Percentiles rank a stretch among this genome's conserved stretches.
Evolutionary conservation across 2,113 vertebrate species (phyloP).

Genomic region (Bostrychus sinensis): DNA sequence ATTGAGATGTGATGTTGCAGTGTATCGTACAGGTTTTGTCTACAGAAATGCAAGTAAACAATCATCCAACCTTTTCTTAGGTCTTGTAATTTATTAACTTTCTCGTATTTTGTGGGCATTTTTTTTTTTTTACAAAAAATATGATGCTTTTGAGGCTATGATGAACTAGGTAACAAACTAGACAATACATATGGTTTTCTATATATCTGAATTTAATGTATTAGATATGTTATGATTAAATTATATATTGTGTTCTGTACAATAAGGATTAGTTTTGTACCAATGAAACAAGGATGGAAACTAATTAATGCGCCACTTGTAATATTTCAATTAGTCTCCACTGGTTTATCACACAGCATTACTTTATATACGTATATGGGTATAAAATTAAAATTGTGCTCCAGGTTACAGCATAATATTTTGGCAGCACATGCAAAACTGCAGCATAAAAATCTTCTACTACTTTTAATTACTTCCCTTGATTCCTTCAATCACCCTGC

Average conservation of each 20-base stretch:
- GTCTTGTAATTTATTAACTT: constrained; percentile 49
- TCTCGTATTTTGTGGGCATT: constrained; percentile 57
- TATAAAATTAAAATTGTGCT: constrained; percentile 76
- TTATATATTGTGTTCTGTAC: constrained; percentile 84
- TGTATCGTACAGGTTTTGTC: constrained; percentile 7
- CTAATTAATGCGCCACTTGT: constrained; percentile 34
- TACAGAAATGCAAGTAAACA: constrained; percentile 43
- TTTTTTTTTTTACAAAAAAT: constrained; percentile 74
- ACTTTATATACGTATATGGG: constrained; percentile 61
- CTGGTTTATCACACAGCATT: constrained; percentile 57
- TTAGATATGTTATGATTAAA: constrained; percentile 87
- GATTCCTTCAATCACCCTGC: constrained; percentile 18
- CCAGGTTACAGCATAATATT: constrained; percentile 74
- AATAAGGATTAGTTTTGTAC: constrained; percentile 78
- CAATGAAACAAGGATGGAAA: constrained; percentile 69
- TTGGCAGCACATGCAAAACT: constrained; percentile 80
- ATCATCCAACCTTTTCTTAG: constrained; percentile 42
- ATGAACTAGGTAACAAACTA: constrained; percentile 75
- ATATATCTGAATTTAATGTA: constrained; percentile 80
- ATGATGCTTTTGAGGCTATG: constrained; percentile 75
- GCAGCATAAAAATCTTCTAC: constrained; percentile 59
- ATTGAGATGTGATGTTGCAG: too few relatives aligned
- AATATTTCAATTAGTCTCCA: constrained; percentile 14
- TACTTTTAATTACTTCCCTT: constrained; percentile 26
- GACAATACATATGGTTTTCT: constrained; percentile 81